These are phyloP conservation scores for Lithobates pipiens DNA, from an alignment of 2,797 vertebrate genomes.

Conservation along the genomic window DNA sequence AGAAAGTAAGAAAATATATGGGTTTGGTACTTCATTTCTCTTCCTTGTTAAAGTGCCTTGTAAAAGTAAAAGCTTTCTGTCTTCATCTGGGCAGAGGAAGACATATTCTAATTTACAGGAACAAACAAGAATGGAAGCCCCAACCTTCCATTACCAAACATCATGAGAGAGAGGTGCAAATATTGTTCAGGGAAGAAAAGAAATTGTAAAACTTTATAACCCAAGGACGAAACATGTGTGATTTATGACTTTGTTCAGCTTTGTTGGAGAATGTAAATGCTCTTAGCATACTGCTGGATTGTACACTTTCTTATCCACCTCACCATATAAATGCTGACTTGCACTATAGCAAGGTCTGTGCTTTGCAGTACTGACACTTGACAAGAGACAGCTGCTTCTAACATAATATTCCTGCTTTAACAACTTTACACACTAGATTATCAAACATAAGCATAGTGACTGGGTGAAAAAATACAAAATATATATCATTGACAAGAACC, in stretches of 20 bases:
- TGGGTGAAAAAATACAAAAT: too few species aligned
- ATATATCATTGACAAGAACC: too few species aligned
- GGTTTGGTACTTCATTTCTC: slow-evolving; percentile 8
- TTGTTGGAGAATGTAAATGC: slow-evolving; percentile 30
- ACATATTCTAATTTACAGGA: slow-evolving; percentile 51
- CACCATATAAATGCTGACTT: slow-evolving; percentile 25
- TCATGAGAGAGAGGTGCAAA: slow-evolving; percentile 47
- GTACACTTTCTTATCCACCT: slow-evolving; percentile 37
- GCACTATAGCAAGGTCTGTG: background rate
- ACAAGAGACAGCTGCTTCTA: background rate
- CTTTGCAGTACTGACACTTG: slow-evolving; percentile 1
- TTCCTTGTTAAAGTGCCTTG: slow-evolving; percentile 29
- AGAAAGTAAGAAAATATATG: slow-evolving; percentile 4
- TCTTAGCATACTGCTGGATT: background rate
- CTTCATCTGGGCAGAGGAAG: background rate
- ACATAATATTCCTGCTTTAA: background rate
- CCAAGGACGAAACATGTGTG: slow-evolving; percentile 46
- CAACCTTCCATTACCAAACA: slow-evolving; percentile 44
- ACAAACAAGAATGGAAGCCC: slow-evolving; percentile 26
- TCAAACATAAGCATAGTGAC: too few species aligned
- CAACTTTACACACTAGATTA: too few species aligned
- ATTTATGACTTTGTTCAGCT: slow-evolving; percentile 53
- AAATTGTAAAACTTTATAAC: slow-evolving; percentile 57
- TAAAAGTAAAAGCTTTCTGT: slow-evolving; percentile 38
- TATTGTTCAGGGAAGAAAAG: slow-evolving; percentile 55